Evolutionary conservation across 53 echinoderm and acorn worm species (phyloP), one percentile per base, ranked within the genome.

Genomic region (Actinopyga echinites): DNA sequence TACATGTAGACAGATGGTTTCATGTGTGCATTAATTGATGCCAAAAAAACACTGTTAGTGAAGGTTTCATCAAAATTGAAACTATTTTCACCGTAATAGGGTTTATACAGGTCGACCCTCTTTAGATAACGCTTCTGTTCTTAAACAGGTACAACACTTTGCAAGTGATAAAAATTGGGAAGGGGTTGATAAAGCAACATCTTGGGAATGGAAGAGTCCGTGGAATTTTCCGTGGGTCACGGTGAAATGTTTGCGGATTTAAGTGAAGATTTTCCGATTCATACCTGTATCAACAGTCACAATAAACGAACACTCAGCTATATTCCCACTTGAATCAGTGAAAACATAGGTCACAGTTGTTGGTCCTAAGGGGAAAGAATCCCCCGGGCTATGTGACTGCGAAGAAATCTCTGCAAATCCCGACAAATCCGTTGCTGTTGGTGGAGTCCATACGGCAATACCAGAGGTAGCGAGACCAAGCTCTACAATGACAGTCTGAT

Each of bases 391-490:
- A 4, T 28, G 13, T 31, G 28, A 31, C 28, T 31, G 17, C 12
- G 63, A 24, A 11, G 31, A 24, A 20, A 30, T 23, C 5, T n/a
- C 11, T 44, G 79, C 29, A 19, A 25, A 25, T 24, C 84, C 91
- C 34, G 91, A 83, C 52, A 86, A 37, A 45, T 91, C 87, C 15
- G 83, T 83, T 4, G 91, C 91, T 64, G 83, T 66, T 15, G 84
- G 91, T 38, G 71, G 75, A 17, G 57, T 54, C 91, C 91, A 91
- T 23, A 79, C 68, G 35, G 75, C 73, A 30, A 31, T 62, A 24
- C 63, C 63, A 62, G 22, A 22, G 44, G 10, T 43, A 21, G 5
- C 22, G 8, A 24, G 20, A 43, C 77, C 77, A n/a, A 75, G 29
- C 45, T 75, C 77, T 21, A 75, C 45, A 23, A 26, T 53, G 22